These are phyloP conservation scores for Alectura lathami DNA, from an alignment of 2,113 vertebrate genomes.

Conservation along the genomic window DNA sequence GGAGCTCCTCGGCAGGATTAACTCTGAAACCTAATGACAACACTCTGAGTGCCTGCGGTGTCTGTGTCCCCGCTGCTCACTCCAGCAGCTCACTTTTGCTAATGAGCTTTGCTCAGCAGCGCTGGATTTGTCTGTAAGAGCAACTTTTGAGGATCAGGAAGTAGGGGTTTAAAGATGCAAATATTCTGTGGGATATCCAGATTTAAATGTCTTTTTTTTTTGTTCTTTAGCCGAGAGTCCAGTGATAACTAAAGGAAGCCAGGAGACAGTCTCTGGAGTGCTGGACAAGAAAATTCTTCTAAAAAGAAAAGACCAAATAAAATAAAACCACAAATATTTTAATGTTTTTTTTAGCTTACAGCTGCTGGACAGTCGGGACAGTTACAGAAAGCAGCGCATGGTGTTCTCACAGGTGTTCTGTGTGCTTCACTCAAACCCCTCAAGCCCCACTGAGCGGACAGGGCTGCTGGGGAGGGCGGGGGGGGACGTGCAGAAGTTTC, in stretches of 20 bases:
- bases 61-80: not conserved
- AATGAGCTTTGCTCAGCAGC: slow-evolving; percentile 23
- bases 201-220: not conserved
- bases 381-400: not conserved
- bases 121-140: not conserved
- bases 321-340: not conserved
- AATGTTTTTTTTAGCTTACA: not conserved
- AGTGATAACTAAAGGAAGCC: not conserved
- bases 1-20: slow-evolving; percentile 28
- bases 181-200: not conserved
- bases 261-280: not conserved
- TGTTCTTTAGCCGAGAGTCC: not conserved
- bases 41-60: not conserved
- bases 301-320: not conserved
- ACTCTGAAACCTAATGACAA: slow-evolving; percentile 38
- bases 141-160: not conserved
- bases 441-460: not conserved
- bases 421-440: not conserved
- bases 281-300: not conserved
- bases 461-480: not conserved
- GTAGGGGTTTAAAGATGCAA: slow-evolving; percentile 33
- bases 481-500: not conserved
- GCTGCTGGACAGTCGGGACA: too few relatives aligned
- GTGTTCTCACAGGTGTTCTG: not conserved
- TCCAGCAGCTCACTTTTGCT: slow-evolving; percentile 11